Evolutionary conservation across 2,797 vertebrate genomes (phyloP), one percentile per base, ranked within the genome.

Genomic region (Diglossa cyanea): DNA sequence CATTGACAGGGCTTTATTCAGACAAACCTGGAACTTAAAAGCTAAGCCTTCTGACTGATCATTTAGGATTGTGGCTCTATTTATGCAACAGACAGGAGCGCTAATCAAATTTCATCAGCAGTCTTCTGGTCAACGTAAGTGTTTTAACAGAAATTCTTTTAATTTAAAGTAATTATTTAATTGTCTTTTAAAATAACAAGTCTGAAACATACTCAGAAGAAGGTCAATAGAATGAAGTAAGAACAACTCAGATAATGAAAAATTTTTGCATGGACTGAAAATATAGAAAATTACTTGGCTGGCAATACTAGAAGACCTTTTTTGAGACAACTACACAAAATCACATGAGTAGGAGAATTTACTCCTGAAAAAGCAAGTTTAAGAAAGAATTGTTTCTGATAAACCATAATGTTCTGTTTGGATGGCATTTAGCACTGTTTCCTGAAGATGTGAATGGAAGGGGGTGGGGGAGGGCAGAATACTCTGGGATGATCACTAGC

Each of bases 51-150:
- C 61, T 76, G 48, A 75, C 9, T 48, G 51, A 58, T 83, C 35
- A 40, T 35, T 60, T 82, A 48, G 40, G 51, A 82, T 12, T 60
- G 47, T 66, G 45, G 40, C 17, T 73, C 21, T 84, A 16, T 50
- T 94, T 90, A 93, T 78, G 72, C 78, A 92, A 68, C 94, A 94
- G 90, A 93, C 74, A 94, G 88, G 18, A 95, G 84, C 51, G 4
- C 86, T 76, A 24, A 77, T 28, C 11, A 82, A 74, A 95, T 76
- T 63, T 79, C 68, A 58, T 55, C 48, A 85, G 31, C 5, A n/a
- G n/a, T 21, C 20, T 87, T 94, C 65, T 47, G 31, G 23, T 11
- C 47, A 84, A 63, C 10, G 30, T 40, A 68, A 66, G 72, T 77
- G 11, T 74, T 78, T n/a, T n/a, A 39, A 47, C 37, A 26, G 3